Evolutionary conservation across 2,113 vertebrate genomes (phyloP).

Genomic region (Caracal caracal): DNA sequence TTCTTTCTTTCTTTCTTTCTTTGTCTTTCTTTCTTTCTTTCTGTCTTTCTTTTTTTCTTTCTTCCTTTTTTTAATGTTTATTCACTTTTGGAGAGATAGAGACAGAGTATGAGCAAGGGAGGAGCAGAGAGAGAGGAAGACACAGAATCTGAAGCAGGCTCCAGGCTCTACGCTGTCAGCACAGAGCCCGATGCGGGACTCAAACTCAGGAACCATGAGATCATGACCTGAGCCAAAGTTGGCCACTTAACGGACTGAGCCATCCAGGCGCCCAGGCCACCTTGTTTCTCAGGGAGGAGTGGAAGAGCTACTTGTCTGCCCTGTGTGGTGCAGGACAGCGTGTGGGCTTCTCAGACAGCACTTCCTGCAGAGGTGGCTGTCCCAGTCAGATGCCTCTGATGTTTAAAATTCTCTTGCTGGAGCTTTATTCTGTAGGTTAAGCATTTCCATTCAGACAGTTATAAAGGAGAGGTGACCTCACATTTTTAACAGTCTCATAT

Average conservation of each 20-base stretch:
- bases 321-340: background rate
- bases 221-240: too few species aligned
- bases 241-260: too few species aligned
- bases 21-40: too few species aligned
- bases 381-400: background rate
- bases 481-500: background rate
- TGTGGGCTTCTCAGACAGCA: accelerated
- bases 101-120: too few species aligned
- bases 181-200: too few species aligned
- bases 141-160: too few species aligned
- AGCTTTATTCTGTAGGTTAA: background rate
- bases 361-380: background rate
- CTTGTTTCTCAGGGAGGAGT: background rate
- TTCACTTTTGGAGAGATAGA: too few species aligned
- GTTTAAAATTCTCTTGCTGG: background rate
- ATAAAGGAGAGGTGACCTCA: background rate
- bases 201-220: too few species aligned
- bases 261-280: background rate
- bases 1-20: background rate
- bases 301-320: background rate
- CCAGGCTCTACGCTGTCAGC: too few species aligned
- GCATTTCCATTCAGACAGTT: background rate
- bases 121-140: too few species aligned
- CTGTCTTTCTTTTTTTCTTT: too few species aligned
- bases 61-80: too few species aligned